Evolutionary conservation across 2,113 vertebrate genomes (phyloP), one percentile per base, ranked within the genome.

Genomic region (Aleadryas rufinucha): DNA sequence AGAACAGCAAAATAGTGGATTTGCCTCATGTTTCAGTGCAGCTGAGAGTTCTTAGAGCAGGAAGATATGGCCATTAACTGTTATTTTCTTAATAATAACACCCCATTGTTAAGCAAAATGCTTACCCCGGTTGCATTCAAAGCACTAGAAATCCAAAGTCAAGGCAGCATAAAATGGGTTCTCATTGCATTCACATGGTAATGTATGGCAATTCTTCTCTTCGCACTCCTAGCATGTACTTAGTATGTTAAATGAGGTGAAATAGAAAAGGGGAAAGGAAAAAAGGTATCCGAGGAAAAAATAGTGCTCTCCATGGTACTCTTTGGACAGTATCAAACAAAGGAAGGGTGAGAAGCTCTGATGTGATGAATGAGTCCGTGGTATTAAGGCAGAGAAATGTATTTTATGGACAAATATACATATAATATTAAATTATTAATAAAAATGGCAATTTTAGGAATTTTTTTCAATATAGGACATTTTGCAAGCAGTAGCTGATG

Each of bases 51-150:
- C 95, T 85, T 49, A 68, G 74, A 97, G 94, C 84, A 89, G 84
- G 90, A 71, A 80, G 91, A 93, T 89, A 77, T 74, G 76, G 83
- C 87, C 83, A 94, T 95, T 97, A 97, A 95, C 90, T 90, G 84
- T 87, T 96, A 92, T 95, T 97, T 97, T 82, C 92, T 94, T 97
- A 95, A 95, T 93, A 94, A 95, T 50, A 64, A 76, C 68, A 91
- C 89, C 83, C 86, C 53, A 79, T 92, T 93, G 95, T 96, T 96
- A 92, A 94, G 74, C 90, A 92, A 85, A 96, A 86, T 69, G 63
- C 77, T 78, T 93, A 89, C 82, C 63, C 68, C 18, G 12, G 74
- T 94, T 88, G 87, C 69, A 82, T 94, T 90, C 60, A 80, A 92
- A 89, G 72, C 78, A 50, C 56, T 90, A 83, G 94, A 94, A 97